Evolutionary conservation across 2,888 invertebrate species (phyloP).

Genomic region (Agriopis aurantiaria): DNA sequence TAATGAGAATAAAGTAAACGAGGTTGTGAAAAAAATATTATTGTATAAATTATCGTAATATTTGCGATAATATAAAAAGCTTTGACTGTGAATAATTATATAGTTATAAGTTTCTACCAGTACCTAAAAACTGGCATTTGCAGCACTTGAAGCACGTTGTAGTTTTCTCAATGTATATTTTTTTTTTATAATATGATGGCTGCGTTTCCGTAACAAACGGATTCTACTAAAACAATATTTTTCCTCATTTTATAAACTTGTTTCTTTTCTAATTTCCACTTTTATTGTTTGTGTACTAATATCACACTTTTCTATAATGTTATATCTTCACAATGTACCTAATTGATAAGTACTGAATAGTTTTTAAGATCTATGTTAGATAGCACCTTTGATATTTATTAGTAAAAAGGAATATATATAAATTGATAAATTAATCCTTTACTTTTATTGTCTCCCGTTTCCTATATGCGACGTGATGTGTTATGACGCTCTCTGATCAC

Average conservation of each 20-base stretch:
- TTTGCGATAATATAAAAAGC: not conserved
- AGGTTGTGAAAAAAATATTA: not conserved
- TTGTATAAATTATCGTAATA: not conserved
- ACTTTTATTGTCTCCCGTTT: slow-evolving; percentile 2
- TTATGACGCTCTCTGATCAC: too few relatives aligned
- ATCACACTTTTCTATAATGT: not conserved
- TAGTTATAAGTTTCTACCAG: slow-evolving; percentile 2
- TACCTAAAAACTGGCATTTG: not conserved
- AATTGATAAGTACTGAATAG: slow-evolving; percentile 4
- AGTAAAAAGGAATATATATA: slow-evolving; percentile 1
- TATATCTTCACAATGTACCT: not conserved
- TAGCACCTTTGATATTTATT: slow-evolving; percentile 18
- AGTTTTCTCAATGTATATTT: not conserved
- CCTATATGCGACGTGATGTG: not conserved
- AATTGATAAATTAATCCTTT: slow-evolving; percentile 15
- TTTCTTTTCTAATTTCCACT: not conserved
- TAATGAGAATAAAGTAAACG: not conserved
- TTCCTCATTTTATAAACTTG: not conserved
- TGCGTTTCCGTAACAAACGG: not conserved
- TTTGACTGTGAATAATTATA: slow-evolving; percentile 4
- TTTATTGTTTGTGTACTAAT: not conserved
- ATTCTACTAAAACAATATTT: not conserved
- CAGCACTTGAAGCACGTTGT: not conserved
- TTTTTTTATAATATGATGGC: too few relatives aligned
- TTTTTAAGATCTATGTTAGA: slow-evolving; percentile 5